Percentiles rank a stretch among this genome's conserved stretches.
phyloP scores from a whole-genome alignment of 1,140 invertebrate species.

The Maconellicoccus hirsutus region DNA sequence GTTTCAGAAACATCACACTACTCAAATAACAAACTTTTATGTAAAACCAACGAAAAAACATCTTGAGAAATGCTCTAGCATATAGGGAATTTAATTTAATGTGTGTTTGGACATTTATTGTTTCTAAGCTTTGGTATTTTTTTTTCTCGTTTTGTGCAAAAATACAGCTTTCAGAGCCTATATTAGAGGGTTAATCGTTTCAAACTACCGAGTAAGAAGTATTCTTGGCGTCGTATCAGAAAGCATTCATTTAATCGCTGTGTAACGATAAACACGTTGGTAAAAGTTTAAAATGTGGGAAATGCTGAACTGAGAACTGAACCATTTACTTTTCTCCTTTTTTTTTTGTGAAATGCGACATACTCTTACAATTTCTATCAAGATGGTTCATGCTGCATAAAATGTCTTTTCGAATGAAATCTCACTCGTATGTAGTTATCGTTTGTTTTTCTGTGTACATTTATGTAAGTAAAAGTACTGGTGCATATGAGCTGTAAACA shows the following conservation, averaged over 20 bases:
- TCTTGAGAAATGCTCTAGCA: not conserved
- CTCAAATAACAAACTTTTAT: not conserved
- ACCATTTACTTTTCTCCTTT: no score
- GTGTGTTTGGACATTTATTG: constrained; percentile 8
- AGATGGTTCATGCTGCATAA: no score
- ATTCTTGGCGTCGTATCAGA: constrained; percentile 3
- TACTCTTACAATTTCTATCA: no score
- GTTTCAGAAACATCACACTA: no score
- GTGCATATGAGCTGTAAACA: no score
- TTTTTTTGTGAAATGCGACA: no score
- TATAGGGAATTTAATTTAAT: not conserved
- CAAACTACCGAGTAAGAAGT: not conserved
- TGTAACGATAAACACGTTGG: constrained; percentile 1
- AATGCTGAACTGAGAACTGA: no score
- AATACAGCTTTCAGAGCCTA: not conserved
- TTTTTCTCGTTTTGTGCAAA: not conserved
- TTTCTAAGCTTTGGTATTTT: not conserved
- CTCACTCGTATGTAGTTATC: no score
- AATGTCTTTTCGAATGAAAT: no score
- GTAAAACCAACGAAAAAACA: not conserved
- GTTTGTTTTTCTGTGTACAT: no score
- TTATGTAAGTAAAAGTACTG: no score
- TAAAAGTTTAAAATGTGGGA: no score
- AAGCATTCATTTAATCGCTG: not conserved
- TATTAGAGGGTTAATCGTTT: constrained; percentile 4